phyloP scores from a whole-genome alignment of 2,888 invertebrate genomes.

The Drosophila diplacantha region DNA sequence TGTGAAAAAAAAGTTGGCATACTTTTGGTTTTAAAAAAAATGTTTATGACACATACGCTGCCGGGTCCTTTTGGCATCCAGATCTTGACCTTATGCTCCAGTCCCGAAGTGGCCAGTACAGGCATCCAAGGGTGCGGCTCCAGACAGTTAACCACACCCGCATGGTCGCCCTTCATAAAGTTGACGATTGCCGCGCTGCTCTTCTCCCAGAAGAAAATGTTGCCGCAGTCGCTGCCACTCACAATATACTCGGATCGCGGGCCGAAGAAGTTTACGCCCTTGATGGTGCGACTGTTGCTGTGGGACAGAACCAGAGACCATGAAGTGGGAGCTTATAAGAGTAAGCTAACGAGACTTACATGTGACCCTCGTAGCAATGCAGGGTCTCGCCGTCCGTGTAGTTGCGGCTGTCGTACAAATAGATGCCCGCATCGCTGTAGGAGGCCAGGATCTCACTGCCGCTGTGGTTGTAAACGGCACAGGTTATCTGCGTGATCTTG shows the following conservation, averaged over 20 bases:
- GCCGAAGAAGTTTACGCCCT: slow-evolving; percentile 96
- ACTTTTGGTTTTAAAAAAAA: no score
- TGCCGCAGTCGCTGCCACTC: slow-evolving; percentile 95
- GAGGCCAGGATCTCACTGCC: slow-evolving; percentile 95
- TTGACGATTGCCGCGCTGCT: slow-evolving; percentile 92
- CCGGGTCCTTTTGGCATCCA: slow-evolving; percentile 84
- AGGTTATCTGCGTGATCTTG: slow-evolving; percentile 84
- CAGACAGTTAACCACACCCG: slow-evolving; percentile 92
- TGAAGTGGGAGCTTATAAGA: neutral
- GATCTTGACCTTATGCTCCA: slow-evolving; percentile 94
- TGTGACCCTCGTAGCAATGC: slow-evolving; percentile 83
- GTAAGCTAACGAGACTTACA: slow-evolving; percentile 58
- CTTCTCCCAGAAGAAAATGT: slow-evolving; percentile 93
- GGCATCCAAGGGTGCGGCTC: slow-evolving; percentile 94
- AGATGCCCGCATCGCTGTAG: slow-evolving; percentile 95
- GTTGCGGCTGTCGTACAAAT: slow-evolving; percentile 86
- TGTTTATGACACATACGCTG: slow-evolving; percentile 45
- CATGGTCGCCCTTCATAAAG: slow-evolving; percentile 88
- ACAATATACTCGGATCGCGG: slow-evolving; percentile 93
- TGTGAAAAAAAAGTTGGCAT: neutral
- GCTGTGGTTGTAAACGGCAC: slow-evolving; percentile 93
- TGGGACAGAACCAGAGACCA: neutral
- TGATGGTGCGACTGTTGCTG: slow-evolving; percentile 86
- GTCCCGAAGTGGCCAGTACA: slow-evolving; percentile 89
- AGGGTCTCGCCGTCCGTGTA: slow-evolving; percentile 78